Evolutionary conservation across 2,797 vertebrate genomes (phyloP).

Genomic region (Girardinus metallicus): DNA sequence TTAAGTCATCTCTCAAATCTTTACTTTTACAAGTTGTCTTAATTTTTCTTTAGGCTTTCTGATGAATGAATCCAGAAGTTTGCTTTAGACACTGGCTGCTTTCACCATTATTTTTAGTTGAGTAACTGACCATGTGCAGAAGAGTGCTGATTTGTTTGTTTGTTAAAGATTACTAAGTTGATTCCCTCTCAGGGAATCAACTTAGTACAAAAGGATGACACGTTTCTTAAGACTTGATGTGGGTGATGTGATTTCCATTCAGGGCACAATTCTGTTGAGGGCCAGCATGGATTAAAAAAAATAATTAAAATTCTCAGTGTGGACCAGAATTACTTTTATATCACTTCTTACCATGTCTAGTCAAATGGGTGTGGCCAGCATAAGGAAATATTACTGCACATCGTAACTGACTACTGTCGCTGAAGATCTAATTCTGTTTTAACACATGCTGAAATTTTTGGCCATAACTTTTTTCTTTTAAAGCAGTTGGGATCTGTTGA

Average conservation of each 20-base stretch:
- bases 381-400: background rate
- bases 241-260: background rate
- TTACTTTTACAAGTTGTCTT: background rate
- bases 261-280: background rate
- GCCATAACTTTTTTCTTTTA: background rate
- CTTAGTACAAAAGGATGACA: background rate
- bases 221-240: background rate
- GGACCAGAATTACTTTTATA: background rate
- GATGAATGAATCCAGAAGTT: background rate
- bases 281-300: background rate
- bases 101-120: background rate
- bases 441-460: background rate
- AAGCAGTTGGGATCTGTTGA: background rate
- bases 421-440: background rate
- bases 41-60: background rate
- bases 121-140: background rate
- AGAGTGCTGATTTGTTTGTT: background rate
- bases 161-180: background rate
- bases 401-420: background rate
- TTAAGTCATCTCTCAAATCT: background rate
- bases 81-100: background rate
- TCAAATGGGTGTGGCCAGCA: background rate
- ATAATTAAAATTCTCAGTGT: background rate
- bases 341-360: background rate
- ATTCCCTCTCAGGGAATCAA: too few relatives aligned